These are phyloP conservation scores for Atrina japonica DNA, from an alignment of 2,888 invertebrate genomes.

Conservation along the genomic window DNA sequence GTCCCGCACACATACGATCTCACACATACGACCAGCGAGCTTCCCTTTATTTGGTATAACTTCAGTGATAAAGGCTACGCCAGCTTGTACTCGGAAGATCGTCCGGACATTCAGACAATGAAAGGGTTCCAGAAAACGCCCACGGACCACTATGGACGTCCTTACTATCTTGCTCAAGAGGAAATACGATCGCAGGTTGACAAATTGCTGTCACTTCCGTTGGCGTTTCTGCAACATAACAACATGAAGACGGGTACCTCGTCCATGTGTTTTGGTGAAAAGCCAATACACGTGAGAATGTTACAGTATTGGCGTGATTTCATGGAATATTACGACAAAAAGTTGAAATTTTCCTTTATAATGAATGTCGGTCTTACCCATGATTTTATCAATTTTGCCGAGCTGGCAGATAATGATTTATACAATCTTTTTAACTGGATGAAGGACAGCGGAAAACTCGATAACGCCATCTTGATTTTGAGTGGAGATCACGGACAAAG, in stretches of 20 bases:
- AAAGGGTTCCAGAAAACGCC: slow-evolving; percentile 89
- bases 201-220: slow-evolving; percentile 7
- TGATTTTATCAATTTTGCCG: slow-evolving; percentile 90
- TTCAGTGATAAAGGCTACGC: slow-evolving; percentile 87
- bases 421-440: slow-evolving; percentile 83
- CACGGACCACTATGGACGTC: slow-evolving; percentile 91
- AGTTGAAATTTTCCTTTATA: slow-evolving; percentile 89
- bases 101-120: slow-evolving; percentile 88
- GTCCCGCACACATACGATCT: slow-evolving; percentile 14
- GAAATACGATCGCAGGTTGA: slow-evolving; percentile 51
- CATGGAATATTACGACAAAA: slow-evolving; percentile 83
- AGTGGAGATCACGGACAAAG: slow-evolving; percentile 95
- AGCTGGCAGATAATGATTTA: slow-evolving; percentile 87
- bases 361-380: slow-evolving; percentile 93
- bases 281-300: slow-evolving; percentile 27
- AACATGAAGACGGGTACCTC: slow-evolving; percentile 29
- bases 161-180: slow-evolving; percentile 85
- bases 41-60: slow-evolving; percentile 92
- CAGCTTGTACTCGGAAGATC: slow-evolving; percentile 91
- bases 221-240: slow-evolving; percentile 28
- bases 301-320: slow-evolving; percentile 79
- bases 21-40: not conserved
- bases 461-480: slow-evolving; percentile 66
- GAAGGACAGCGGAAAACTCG: slow-evolving; percentile 71
- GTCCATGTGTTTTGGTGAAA: slow-evolving; percentile 30